Evolutionary conservation across 2,113 vertebrate genomes (phyloP).

Genomic region (Ictalurus furcatus): DNA sequence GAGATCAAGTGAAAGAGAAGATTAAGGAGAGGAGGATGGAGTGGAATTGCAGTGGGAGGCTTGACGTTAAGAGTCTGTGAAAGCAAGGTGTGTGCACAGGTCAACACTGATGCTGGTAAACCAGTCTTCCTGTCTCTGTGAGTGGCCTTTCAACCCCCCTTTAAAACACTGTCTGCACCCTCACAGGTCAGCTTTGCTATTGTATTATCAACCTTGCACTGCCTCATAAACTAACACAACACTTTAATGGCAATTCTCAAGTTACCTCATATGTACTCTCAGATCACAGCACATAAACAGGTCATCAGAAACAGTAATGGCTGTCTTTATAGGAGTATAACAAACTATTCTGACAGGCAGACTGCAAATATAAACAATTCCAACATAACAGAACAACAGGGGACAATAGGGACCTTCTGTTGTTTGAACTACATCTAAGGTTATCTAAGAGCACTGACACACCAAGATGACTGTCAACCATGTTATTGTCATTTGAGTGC

Average conservation of each 20-base stretch:
- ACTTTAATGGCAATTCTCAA: conserved; percentile 24
- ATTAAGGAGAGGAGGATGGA: neutral
- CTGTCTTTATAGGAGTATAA: neutral
- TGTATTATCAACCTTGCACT: conserved; percentile 28
- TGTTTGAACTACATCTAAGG: neutral
- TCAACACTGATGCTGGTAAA: conserved; percentile 12
- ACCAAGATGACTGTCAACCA: neutral
- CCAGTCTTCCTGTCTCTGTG: neutral
- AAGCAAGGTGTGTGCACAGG: conserved; percentile 9
- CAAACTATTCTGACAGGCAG: neutral
- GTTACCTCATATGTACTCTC: conserved; percentile 29
- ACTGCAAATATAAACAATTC: neutral
- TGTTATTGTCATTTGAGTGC: neutral
- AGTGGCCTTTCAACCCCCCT: neutral
- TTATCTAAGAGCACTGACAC: neutral
- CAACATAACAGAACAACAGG: neutral
- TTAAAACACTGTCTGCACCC: conserved; percentile 26
- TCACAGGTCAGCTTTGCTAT: conserved; percentile 4
- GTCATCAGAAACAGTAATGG: neutral
- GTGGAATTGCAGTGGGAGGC: neutral
- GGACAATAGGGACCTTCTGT: neutral
- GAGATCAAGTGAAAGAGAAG: neutral
- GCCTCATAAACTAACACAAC: conserved; percentile 41
- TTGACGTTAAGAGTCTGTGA: conserved; percentile 29
- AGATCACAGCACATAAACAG: conserved; percentile 11